Evolutionary conservation across 1,140 invertebrate species (phyloP).

Genomic region (Ganaspis sp.): DNA sequence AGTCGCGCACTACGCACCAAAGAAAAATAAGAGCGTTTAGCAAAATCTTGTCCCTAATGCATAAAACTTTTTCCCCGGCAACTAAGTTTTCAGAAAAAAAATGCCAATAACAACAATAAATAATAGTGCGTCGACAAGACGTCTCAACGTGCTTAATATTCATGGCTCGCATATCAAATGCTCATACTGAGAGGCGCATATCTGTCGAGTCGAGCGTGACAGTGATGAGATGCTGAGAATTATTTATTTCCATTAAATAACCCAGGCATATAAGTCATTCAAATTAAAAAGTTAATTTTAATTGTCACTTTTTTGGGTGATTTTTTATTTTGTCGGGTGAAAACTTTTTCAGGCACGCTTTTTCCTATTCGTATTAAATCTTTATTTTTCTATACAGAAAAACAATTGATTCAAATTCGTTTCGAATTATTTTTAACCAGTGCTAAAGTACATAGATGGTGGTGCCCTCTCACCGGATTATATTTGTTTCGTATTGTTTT

Average conservation of each 20-base stretch:
- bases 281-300: neutral
- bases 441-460: too few relatives aligned
- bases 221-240: neutral
- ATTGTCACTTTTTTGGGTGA: neutral
- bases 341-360: too few relatives aligned
- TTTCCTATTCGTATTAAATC: too few relatives aligned
- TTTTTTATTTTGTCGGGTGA: too few relatives aligned
- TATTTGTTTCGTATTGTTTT: too few relatives aligned
- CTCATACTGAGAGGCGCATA: neutral
- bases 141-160: neutral
- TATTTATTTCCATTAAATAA: constrained; percentile 5
- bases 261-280: neutral
- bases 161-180: constrained; percentile 4
- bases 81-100: neutral
- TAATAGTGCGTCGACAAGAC: neutral
- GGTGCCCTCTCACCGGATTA: too few relatives aligned
- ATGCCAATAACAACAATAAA: neutral
- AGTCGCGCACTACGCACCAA: constrained; percentile 55
- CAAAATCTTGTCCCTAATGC: constrained; percentile 27
- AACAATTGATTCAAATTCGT: too few relatives aligned
- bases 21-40: constrained; percentile 51
- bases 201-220: neutral
- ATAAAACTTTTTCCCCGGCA: constrained; percentile 26
- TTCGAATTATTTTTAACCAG: too few relatives aligned
- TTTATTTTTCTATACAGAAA: too few relatives aligned